Evolutionary conservation across 2,888 invertebrate genomes (phyloP), one percentile per base, ranked within the genome.

Genomic region (Polyommatus iphigenia): DNA sequence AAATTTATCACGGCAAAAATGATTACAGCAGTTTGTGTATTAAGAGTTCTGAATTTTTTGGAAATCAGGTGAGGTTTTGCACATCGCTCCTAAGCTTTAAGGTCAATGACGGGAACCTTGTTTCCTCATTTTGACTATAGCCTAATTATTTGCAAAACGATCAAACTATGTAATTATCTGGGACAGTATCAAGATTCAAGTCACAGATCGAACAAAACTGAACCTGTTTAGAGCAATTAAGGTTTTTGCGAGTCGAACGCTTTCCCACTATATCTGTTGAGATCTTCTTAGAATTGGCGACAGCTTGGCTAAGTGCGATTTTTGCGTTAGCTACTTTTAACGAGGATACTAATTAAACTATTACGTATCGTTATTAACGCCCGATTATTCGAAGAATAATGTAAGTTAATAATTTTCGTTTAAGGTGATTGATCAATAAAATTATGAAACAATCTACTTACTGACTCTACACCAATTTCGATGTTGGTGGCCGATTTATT

Each of bases 181-280:
- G 8, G 62, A 67, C 13, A 13, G 4, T 67, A 62, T 24, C 20
- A 18, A 67, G 18, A 32, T 29, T 5, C 24, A 54, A 54, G 54
- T 46, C 46, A 46, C 24, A 62, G 24, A 62, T 7, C 24, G 62
- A 32, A 32, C 15, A 67, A 67, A 67, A 67, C 29, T 67, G 29
- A 29, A 67, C 67, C 67, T 15, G 67, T 32, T 67, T 15, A 32
- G 18, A 32, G 67, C 32, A 67, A 67, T 67, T 29, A 67, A 29
- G 3, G 67, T 67, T 32, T 67, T 67, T 67, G 67, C 67, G 29
- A 67, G 67, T 29, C 18, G 29, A 29, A 32, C 29, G 67, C 67
- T 67, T 67, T 67, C 67, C 67, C 67, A 67, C 29, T 67, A 67
- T 67, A 67, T 67, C 67, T 67, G 67, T 67, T 67, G 29, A 29